Percentiles rank a stretch among this genome's conserved stretches.
Evolutionary conservation across 64 coral and sea anemone genomes (phyloP).

Genomic region (Stylophora pistillata): DNA sequence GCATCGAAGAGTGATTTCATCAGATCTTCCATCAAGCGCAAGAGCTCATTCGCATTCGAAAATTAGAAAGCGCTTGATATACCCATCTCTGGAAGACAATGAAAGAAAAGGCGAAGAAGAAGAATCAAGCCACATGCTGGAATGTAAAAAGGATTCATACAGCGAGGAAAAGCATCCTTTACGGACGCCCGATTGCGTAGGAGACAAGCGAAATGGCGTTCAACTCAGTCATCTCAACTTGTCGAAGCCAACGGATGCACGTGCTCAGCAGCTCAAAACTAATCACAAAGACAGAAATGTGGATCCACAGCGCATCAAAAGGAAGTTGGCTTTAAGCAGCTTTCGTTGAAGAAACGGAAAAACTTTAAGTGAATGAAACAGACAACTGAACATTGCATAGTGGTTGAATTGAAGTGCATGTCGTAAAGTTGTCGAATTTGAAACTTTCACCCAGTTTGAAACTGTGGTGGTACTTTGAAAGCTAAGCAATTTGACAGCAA

Average conservation of each 20-base stretch:
- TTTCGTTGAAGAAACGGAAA: constrained; percentile 30
- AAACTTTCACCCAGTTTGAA: constrained; percentile 24
- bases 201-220: constrained; percentile 14
- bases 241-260: constrained; percentile 11
- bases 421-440: neutral
- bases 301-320: constrained; percentile 32
- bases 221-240: neutral
- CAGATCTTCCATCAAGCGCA: constrained; percentile 23
- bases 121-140: neutral
- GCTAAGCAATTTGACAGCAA: constrained; percentile 21
- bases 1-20: constrained; percentile 34
- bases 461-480: neutral
- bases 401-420: too few relatives aligned
- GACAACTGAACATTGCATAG: neutral
- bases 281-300: constrained; percentile 32
- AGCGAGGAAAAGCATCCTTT: neutral
- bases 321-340: constrained; percentile 55
- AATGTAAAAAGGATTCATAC: neutral
- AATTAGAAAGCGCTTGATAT: constrained; percentile 52
- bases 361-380: neutral
- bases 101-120: constrained; percentile 40
- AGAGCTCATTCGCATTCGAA: constrained; percentile 61
- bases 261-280: neutral
- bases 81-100: constrained; percentile 25
- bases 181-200: constrained; percentile 30